Evolutionary conservation across 2,797 vertebrate genomes (phyloP).

Genomic region (Sebastes minor): DNA sequence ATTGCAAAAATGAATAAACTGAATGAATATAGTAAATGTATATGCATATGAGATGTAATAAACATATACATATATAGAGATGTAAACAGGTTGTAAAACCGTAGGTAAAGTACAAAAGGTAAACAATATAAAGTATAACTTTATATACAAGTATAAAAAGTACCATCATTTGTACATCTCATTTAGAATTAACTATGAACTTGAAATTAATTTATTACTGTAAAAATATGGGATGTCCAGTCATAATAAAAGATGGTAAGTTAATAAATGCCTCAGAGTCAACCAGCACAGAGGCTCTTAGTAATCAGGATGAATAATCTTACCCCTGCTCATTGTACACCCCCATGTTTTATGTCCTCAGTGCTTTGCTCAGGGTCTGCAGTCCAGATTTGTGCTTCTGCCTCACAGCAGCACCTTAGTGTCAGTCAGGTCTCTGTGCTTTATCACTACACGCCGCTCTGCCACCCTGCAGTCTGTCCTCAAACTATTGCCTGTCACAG

Average conservation of each 20-base stretch:
- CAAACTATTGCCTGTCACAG: conserved; percentile 7
- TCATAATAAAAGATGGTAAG: background rate
- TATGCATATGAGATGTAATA: background rate
- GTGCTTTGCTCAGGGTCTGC: background rate
- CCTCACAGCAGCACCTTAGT: conserved; percentile 8
- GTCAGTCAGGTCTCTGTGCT: conserved; percentile 7
- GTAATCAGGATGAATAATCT: conserved; percentile 12
- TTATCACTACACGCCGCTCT: conserved; percentile 11
- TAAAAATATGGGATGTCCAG: background rate
- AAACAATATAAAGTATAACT: background rate
- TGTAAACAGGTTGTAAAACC: background rate
- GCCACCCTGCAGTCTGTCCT: conserved; percentile 10
- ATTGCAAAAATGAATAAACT: background rate
- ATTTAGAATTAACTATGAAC: background rate
- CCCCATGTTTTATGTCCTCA: conserved; percentile 53
- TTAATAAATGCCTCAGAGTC: background rate
- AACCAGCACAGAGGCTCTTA: background rate
- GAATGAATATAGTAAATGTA: background rate
- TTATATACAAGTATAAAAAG: background rate
- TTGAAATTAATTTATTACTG: background rate
- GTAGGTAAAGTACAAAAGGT: background rate
- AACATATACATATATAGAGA: background rate
- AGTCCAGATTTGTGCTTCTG: conserved; percentile 3
- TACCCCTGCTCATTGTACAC: conserved; percentile 67
- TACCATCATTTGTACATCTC: background rate